Percentiles rank a stretch among this genome's conserved stretches.
Conservation (phyloP, 2,888 invertebrate genomes). For the Slavum lentiscoides region DNA sequence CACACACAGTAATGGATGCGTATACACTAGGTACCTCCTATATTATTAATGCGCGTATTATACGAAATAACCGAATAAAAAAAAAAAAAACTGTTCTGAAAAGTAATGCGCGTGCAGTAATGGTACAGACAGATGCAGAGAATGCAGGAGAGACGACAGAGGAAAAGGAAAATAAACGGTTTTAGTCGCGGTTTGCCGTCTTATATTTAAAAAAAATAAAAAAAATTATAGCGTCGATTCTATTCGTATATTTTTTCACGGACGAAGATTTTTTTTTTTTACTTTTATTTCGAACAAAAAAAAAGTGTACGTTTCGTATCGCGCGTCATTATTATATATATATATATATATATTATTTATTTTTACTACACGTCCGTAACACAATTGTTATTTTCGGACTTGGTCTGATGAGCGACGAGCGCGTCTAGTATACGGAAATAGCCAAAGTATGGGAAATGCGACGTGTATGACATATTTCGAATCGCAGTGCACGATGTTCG, state of each 20-base stretch:
- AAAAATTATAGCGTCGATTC: too few relatives aligned
- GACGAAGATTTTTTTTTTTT: too few relatives aligned
- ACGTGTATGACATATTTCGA: constrained; percentile 35
- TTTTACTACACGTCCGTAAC: not conserved
- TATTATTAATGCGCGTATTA: too few relatives aligned
- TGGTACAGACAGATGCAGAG: not conserved
- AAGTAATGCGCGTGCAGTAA: not conserved
- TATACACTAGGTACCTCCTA: not conserved
- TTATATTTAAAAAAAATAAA: too few relatives aligned
- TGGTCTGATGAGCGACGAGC: not conserved
- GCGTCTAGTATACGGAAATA: constrained; percentile 40
- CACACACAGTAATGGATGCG: not conserved
- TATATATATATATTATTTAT: constrained; percentile 3
- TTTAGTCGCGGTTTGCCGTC: not conserved
- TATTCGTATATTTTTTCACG: too few relatives aligned
- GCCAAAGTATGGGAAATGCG: not conserved
- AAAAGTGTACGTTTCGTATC: too few relatives aligned
- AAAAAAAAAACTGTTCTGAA: not conserved
- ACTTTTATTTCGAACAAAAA: too few relatives aligned
- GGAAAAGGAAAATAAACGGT: not conserved
- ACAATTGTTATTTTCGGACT: constrained; percentile 22
- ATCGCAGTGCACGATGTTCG: too few relatives aligned
- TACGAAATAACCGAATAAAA: not conserved
- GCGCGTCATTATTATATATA: not conserved
- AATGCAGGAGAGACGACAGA: too few relatives aligned